Evolutionary conservation across 2,888 invertebrate species (phyloP), one percentile per base, ranked within the genome.

Genomic region (Itoplectis maculator): DNA sequence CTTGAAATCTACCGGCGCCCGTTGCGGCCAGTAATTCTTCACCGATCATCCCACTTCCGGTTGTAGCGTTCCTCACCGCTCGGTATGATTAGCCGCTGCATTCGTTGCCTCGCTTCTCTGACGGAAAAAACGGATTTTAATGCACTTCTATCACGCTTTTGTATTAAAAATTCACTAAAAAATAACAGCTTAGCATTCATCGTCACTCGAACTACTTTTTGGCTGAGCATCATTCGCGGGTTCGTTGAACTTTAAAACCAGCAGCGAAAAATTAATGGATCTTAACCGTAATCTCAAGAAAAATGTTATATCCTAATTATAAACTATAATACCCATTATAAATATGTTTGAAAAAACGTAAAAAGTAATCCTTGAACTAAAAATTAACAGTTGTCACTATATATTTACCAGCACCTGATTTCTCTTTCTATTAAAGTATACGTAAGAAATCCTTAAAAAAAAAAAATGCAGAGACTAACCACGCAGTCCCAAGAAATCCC

Each of bases 1-100:
- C 20, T 37, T 75, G 51, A 75, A 79, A 79, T 82, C 82, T 82
- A 82, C 63, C 75, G 54, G 72, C 56, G 49, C 63, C 45, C 37
- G 69, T 54, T 68, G 77, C 70, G 56, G 63, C 61, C 23, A 9
- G 73, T 68, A 73, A 81, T 82, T 79, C 75, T n/a, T 75, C 59
- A 1, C 35, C 79, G 79, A 72, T 82, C 70, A 70, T 72, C 70
- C 72, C 66, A 68, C 79, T 82, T 82, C 82, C 79, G 82, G 79
- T 82, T 66, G 69, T 29, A 20, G 51, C 18, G 70, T 49, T 77
- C 45, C 37, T 42, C 59, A 70, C 65, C 65, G 51, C 42, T 56
- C 42, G 79, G 79, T 70, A 51, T 72, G 56, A 59, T 79, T 75
- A 65, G 69, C 73, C 63, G 78, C 18, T 69, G 54, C 23, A 51